phyloP scores from a whole-genome alignment of 1,140 invertebrate genomes.

The Protaetia brevitarsis region DNA sequence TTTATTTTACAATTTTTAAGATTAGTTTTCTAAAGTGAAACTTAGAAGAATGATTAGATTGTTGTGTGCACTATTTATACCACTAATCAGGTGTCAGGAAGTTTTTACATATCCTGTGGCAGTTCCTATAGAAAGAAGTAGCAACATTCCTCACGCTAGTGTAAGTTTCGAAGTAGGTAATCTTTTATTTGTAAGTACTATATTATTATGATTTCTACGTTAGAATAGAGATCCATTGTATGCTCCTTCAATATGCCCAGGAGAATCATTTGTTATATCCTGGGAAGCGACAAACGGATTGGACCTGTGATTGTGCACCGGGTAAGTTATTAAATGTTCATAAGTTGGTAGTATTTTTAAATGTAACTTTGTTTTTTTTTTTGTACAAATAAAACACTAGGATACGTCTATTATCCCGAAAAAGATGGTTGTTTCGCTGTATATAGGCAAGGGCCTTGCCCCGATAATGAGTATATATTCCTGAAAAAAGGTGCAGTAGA shows the following conservation, averaged over 20 bases:
- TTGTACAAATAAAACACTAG: slow-evolving; percentile 41
- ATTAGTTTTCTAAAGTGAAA: too few relatives aligned
- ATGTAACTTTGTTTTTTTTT: not conserved
- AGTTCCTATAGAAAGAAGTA: too few relatives aligned
- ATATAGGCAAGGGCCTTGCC: slow-evolving; percentile 62
- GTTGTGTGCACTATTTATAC: too few relatives aligned
- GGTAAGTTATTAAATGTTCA: slow-evolving; percentile 47
- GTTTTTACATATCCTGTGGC: too few relatives aligned
- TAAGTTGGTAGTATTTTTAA: not conserved
- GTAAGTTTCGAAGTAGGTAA: too few relatives aligned
- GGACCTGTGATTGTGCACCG: slow-evolving; percentile 66
- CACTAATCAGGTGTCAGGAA: too few relatives aligned
- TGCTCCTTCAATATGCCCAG: slow-evolving; percentile 53
- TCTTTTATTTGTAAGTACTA: too few relatives aligned
- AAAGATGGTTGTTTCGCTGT: slow-evolving; percentile 60
- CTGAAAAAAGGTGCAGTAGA: slow-evolving; percentile 52
- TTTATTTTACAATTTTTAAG: too few relatives aligned
- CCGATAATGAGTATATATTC: slow-evolving; percentile 53
- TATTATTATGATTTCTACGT: too few relatives aligned
- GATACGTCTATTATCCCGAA: slow-evolving; percentile 59
- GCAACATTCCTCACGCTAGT: too few relatives aligned
- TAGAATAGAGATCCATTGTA: slow-evolving; percentile 52
- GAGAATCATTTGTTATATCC: slow-evolving; percentile 62
- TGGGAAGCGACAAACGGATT: slow-evolving; percentile 57
- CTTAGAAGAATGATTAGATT: too few relatives aligned